These are phyloP conservation scores for Tigriopus californicus DNA, from an alignment of 2,888 invertebrate genomes.

Conservation along the genomic window DNA sequence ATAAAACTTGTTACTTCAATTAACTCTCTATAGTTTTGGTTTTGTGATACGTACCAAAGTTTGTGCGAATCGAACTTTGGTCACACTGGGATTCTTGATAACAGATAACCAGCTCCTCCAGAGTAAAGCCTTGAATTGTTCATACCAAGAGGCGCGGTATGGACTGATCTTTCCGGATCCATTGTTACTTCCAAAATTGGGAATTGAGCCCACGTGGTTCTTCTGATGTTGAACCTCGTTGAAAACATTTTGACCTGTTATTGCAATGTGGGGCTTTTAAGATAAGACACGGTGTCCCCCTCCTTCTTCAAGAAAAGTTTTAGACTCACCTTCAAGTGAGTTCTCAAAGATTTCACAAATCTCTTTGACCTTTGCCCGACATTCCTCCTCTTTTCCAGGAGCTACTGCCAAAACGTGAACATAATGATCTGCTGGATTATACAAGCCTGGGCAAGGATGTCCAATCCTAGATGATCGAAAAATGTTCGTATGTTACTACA, in stretches of 20 bases:
- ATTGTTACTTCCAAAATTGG: background rate
- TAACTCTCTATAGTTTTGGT: no score
- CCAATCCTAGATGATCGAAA: conserved; percentile 51
- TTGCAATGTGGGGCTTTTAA: no score
- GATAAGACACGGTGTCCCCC: conserved; percentile 21
- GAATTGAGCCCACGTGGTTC: no score
- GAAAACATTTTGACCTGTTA: no score
- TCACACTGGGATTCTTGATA: conserved; percentile 70
- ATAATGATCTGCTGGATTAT: conserved; percentile 86
- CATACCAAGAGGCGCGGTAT: conserved; percentile 68
- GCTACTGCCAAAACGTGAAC: conserved; percentile 70
- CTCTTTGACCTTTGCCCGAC: conserved; percentile 52
- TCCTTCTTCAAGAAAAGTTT: no score
- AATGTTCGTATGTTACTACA: background rate
- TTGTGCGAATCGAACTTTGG: conserved; percentile 70
- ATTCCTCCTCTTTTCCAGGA: conserved; percentile 60
- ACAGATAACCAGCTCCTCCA: conserved; percentile 79
- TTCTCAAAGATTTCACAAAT: conserved; percentile 53
- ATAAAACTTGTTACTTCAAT: no score
- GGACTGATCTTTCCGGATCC: conserved; percentile 25
- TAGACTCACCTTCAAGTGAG: no score
- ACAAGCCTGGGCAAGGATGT: conserved; percentile 65
- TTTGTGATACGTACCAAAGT: conserved; percentile 52
- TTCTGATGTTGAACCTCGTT: no score
- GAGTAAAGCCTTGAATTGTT: conserved; percentile 69